These are phyloP conservation scores for Plutomurus gul DNA, from an alignment of 1,140 invertebrate genomes.

Conservation along the genomic window DNA sequence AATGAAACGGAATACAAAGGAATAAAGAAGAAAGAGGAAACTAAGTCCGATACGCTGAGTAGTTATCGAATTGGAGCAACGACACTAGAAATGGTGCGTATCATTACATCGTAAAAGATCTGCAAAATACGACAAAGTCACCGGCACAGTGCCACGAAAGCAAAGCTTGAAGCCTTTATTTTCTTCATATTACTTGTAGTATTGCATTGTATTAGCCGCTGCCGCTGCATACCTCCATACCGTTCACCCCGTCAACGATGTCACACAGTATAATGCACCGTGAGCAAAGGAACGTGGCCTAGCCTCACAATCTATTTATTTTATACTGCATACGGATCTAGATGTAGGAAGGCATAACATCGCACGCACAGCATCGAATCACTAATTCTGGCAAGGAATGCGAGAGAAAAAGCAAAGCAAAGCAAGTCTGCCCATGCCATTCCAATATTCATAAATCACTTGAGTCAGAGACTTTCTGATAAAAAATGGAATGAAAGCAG, in stretches of 20 bases:
- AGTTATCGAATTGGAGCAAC: conserved; percentile 28
- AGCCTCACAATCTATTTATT: too few species aligned
- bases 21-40: conserved; percentile 26
- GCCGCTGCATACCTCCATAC: too few species aligned
- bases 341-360: too few species aligned
- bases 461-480: background rate
- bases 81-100: conserved; percentile 35
- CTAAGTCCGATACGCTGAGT: conserved; percentile 1
- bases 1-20: background rate
- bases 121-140: background rate
- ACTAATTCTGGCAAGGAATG: background rate
- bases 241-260: too few species aligned
- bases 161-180: background rate
- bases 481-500: conserved; percentile 46
- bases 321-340: too few species aligned
- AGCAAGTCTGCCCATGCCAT: conserved; percentile 24
- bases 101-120: conserved; percentile 39
- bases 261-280: too few species aligned
- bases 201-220: too few species aligned
- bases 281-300: too few species aligned
- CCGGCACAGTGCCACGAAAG: conserved; percentile 1
- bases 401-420: background rate
- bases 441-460: conserved; percentile 52
- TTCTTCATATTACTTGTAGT: background rate
- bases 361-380: too few species aligned